A percentile compares a stretch with the other conserved stretches of the same genome.
These are phyloP conservation scores for Balaeniceps rex DNA, from an alignment of 2,113 vertebrate species.

Conservation along the genomic window DNA sequence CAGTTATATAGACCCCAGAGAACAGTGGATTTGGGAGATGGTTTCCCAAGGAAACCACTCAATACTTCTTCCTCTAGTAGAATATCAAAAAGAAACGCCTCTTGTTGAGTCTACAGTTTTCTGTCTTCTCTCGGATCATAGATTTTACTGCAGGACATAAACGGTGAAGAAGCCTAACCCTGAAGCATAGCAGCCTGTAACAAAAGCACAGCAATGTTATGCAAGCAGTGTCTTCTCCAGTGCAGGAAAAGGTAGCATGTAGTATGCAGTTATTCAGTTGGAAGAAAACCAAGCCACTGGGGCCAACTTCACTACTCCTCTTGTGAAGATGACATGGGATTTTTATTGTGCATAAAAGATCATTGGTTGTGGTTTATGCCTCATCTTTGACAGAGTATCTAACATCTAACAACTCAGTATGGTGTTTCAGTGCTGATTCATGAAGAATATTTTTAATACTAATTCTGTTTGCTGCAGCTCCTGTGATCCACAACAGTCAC, in stretches of 20 bases:
- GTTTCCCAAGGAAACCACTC: not conserved
- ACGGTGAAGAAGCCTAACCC: not conserved
- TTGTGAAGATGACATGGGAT: not conserved
- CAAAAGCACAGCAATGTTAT: not conserved
- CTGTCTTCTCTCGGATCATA: not conserved
- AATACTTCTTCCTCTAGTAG: not conserved
- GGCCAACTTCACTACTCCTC: not conserved
- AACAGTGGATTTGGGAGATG: not conserved
- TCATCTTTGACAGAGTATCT: not conserved
- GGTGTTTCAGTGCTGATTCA: not conserved
- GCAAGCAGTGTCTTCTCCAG: not conserved
- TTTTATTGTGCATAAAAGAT: not conserved
- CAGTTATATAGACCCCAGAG: not conserved
- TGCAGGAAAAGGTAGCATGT: not conserved
- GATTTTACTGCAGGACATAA: not conserved
- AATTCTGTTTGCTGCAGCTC: not conserved
- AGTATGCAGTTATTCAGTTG: not conserved
- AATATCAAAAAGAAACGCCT: not conserved
- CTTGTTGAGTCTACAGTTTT: not conserved
- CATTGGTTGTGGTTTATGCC: not conserved
- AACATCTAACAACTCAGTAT: not conserved
- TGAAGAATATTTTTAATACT: not conserved
- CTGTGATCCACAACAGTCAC: not conserved
- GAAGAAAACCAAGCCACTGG: not conserved
- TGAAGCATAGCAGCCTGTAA: not conserved